These are phyloP conservation scores for Odontophorus gujanensis DNA, from an alignment of 2,113 vertebrate genomes.

Conservation along the genomic window DNA sequence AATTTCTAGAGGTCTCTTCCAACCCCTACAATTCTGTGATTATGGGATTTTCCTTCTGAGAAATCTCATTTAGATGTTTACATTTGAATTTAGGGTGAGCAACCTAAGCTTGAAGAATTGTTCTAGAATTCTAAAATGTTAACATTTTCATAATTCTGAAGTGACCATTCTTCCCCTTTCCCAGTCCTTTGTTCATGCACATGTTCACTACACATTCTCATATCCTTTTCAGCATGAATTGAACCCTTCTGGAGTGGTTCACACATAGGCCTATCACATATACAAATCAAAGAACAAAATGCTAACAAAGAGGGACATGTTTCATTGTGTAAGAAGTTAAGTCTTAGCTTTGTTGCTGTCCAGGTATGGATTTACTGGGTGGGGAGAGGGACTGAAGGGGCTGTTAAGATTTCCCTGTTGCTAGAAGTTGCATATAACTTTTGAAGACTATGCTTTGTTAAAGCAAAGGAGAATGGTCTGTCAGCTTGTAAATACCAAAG, in stretches of 20 bases:
- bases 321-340: neutral
- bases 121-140: neutral
- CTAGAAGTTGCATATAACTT: neutral
- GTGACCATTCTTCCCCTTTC: neutral
- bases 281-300: neutral
- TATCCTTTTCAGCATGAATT: neutral
- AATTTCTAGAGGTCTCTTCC: too few relatives aligned
- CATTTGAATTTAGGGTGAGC: neutral
- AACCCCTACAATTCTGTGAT: too few relatives aligned
- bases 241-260: neutral
- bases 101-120: neutral
- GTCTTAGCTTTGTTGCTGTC: neutral
- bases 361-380: neutral
- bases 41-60: neutral
- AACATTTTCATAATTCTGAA: neutral
- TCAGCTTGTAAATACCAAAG: neutral
- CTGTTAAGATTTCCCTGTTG: neutral
- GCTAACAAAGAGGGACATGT: neutral
- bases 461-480: fast-evolving
- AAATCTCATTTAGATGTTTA: neutral
- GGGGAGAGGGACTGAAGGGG: neutral
- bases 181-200: neutral
- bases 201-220: neutral
- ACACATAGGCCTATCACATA: neutral
- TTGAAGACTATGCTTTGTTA: neutral